Percentiles rank a stretch among this genome's conserved stretches.
phyloP scores from a whole-genome alignment of 2,113 vertebrate genomes.

The Nothoprocta perdicaria region DNA sequence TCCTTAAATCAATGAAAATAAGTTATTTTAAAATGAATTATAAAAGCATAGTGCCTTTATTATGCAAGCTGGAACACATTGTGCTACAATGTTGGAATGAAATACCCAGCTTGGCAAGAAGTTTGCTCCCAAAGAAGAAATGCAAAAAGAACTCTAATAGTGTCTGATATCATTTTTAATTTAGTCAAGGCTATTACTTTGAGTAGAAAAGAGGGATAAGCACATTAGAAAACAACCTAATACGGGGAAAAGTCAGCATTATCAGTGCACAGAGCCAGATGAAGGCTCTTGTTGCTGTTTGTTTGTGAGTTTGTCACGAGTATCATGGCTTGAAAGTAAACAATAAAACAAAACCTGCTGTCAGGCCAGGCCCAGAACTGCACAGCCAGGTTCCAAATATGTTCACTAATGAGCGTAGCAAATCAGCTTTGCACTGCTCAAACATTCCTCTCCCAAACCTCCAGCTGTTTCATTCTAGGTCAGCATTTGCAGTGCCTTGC shows the following conservation, averaged over 20 bases:
- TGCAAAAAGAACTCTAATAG: constrained; percentile 6
- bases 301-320: constrained; percentile 10
- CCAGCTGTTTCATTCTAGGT: constrained; percentile 60
- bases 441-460: constrained; percentile 45
- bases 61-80: constrained; percentile 57
- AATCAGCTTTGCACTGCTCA: constrained; percentile 49
- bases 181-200: constrained; percentile 45
- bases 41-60: not conserved
- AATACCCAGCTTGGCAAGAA: constrained; percentile 3
- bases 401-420: not conserved
- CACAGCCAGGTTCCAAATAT: constrained; percentile 30
- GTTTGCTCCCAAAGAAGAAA: constrained; percentile 51
- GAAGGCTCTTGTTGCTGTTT: constrained; percentile 13
- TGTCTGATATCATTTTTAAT: constrained; percentile 63
- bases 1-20: constrained; percentile 48
- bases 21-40: constrained; percentile 23
- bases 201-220: constrained; percentile 13
- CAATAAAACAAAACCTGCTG: constrained; percentile 45
- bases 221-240: not conserved
- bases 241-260: not conserved
- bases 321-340: not conserved
- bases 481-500: not conserved
- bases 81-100: constrained; percentile 40
- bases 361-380: not conserved
- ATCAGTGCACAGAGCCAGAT: fast-evolving